Evolutionary conservation across 2,797 vertebrate species (phyloP).

Genomic region (Strix occidentalis): DNA sequence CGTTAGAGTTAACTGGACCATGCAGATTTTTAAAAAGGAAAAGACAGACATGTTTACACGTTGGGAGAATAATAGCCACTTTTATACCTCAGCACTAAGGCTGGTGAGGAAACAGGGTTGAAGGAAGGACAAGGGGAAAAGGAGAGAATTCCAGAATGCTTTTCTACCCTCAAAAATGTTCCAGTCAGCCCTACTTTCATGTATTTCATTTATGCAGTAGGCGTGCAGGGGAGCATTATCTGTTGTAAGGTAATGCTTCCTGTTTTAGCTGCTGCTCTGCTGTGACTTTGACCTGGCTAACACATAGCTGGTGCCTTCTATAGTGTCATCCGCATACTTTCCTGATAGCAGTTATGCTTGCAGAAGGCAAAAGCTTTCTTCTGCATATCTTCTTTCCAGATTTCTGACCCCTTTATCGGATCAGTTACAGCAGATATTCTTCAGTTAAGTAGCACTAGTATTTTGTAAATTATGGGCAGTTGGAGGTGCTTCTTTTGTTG

Average conservation of each 20-base stretch:
- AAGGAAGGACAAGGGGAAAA: neutral
- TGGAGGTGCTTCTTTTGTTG: neutral
- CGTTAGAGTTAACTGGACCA: neutral
- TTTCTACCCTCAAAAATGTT: neutral
- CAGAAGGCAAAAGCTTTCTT: neutral
- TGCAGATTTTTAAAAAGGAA: neutral
- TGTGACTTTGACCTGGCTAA: neutral
- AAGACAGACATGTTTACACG: rapidly evolving
- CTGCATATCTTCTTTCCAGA: neutral
- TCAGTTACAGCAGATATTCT: neutral
- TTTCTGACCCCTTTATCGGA: neutral
- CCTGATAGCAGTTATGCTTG: neutral
- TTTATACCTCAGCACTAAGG: neutral
- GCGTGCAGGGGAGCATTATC: rapidly evolving
- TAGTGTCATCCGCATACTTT: rapidly evolving
- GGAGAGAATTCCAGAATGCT: neutral
- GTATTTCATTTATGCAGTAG: neutral
- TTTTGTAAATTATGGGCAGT: neutral
- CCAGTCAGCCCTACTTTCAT: neutral
- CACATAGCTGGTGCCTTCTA: neutral
- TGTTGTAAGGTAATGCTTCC: neutral
- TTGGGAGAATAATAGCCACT: neutral
- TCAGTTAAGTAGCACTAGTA: neutral
- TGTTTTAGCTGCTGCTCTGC: neutral
- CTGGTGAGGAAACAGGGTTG: neutral